Evolutionary conservation across 2,113 vertebrate species (phyloP).

Genomic region (Heloderma charlesbogerti): DNA sequence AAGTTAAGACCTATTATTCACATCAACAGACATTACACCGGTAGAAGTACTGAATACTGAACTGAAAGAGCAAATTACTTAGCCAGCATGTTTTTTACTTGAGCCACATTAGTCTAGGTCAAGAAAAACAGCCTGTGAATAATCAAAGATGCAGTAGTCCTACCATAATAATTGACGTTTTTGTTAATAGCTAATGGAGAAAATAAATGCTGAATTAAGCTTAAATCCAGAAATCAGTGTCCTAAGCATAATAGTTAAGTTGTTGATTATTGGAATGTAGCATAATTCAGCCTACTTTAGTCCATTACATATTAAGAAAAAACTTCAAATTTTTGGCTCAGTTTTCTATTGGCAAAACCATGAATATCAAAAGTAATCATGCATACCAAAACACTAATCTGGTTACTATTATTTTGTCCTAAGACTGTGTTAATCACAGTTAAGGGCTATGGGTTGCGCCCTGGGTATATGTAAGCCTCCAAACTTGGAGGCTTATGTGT

Average conservation of each 20-base stretch:
- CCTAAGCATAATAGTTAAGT: not conserved
- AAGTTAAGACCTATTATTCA: not conserved
- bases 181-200: not conserved
- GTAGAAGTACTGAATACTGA: too few relatives aligned
- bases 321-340: constrained; percentile 51
- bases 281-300: constrained; percentile 18
- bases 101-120: not conserved
- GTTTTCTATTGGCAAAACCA: constrained; percentile 33
- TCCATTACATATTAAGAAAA: constrained; percentile 57
- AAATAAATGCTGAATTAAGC: not conserved
- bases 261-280: not conserved
- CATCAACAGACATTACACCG: too few relatives aligned
- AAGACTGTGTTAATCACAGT: not conserved
- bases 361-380: constrained; percentile 38
- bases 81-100: not conserved
- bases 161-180: not conserved
- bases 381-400: constrained; percentile 46
- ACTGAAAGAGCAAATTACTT: not conserved
- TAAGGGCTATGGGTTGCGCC: too few relatives aligned
- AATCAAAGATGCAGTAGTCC: not conserved
- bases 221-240: not conserved
- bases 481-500: too few relatives aligned
- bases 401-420: constrained; percentile 19
- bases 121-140: not conserved
- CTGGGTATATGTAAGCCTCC: too few relatives aligned